These are phyloP conservation scores for Tineola bisselliella DNA, from an alignment of 2,888 invertebrate genomes.

Conservation along the genomic window DNA sequence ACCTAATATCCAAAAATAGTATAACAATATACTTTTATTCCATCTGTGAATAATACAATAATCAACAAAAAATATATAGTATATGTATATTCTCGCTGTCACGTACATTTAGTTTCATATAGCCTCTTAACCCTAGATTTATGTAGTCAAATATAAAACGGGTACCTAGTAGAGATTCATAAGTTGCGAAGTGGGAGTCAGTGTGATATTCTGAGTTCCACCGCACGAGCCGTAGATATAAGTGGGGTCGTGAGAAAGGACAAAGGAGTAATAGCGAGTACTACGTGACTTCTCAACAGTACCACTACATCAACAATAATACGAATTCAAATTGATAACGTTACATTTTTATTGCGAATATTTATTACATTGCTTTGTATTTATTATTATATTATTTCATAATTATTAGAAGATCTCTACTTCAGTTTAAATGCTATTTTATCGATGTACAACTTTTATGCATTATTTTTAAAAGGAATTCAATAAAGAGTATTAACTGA, in stretches of 20 bases:
- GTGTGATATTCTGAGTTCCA: background rate
- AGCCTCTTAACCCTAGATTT: background rate
- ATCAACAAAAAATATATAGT: background rate
- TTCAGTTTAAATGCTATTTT: no score
- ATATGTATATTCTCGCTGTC: background rate
- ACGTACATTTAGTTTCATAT: slow-evolving; percentile 3
- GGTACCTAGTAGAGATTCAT: slow-evolving; percentile 2
- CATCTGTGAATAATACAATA: no score
- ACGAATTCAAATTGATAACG: no score
- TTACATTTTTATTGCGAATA: no score
- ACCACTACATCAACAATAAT: background rate
- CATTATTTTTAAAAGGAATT: no score
- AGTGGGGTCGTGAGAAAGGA: slow-evolving; percentile 11
- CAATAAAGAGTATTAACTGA: no score
- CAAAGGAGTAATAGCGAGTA: slow-evolving; percentile 7
- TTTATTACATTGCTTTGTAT: no score
- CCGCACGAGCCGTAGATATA: slow-evolving; percentile 4
- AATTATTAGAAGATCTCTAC: no score
- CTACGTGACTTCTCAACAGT: slow-evolving; percentile 3
- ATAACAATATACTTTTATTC: no score
- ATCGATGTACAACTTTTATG: no score
- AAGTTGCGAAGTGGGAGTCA: slow-evolving; percentile 6
- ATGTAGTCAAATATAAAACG: slow-evolving; percentile 11
- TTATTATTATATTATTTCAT: no score
- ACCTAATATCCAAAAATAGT: no score